Evolutionary conservation across 2,888 invertebrate genomes (phyloP).

Genomic region (Autographa pulchrina): DNA sequence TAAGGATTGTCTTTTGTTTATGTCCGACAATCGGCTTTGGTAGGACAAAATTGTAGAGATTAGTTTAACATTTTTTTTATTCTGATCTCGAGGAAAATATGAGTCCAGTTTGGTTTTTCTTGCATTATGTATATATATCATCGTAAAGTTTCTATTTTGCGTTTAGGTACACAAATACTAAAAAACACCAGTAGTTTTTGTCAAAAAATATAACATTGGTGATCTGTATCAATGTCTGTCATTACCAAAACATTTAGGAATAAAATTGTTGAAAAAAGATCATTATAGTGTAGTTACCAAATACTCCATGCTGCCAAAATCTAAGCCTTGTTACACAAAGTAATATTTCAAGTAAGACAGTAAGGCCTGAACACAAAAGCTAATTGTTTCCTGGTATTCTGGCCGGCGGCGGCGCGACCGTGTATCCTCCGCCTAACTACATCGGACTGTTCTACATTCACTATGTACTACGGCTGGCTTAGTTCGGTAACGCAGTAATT

Average conservation of each 20-base stretch:
- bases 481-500: neutral
- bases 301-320: neutral
- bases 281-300: no score
- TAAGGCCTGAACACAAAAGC: slow-evolving; percentile 46
- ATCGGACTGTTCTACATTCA: slow-evolving; percentile 12
- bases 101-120: no score
- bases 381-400: slow-evolving; percentile 52
- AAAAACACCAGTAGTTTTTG: no score
- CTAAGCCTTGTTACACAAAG: neutral
- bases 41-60: neutral
- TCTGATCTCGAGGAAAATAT: no score
- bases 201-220: no score
- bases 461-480: slow-evolving; percentile 8
- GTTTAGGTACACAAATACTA: no score
- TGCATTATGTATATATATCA: no score
- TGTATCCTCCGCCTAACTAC: slow-evolving; percentile 26
- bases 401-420: slow-evolving; percentile 30
- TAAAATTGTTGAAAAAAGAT: no score
- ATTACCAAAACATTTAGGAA: no score
- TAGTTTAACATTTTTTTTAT: no score
- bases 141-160: no score
- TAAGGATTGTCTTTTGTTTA: slow-evolving; percentile 4
- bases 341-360: slow-evolving; percentile 42
- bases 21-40: neutral
- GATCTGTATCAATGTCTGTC: no score